Base-by-base conservation (phyloP, 2,888 invertebrate species). In the Dasysyrphus tricinctus region DNA sequence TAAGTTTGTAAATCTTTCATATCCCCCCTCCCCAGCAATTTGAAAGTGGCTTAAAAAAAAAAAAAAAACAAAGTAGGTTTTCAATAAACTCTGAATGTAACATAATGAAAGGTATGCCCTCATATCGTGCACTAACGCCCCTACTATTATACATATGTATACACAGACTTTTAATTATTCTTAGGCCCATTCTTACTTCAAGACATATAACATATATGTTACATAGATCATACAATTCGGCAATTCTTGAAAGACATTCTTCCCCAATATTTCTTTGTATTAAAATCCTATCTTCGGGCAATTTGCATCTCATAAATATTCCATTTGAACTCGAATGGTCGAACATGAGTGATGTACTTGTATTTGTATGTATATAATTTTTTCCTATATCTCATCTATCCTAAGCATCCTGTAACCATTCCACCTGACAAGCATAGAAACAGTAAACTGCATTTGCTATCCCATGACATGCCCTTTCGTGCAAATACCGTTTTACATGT, bases 401-500 rank as follows among this genome's bases (percentile, higher is more conserved):
- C 49, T 54, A 24, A 67, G 19, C 47, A 65, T 34, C 14, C 34
- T 34, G 34, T 37, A 29, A 39, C 39, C n/a, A 11, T 47, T n/a
- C 47, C 39, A 72, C 24, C 73, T 19, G 24, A 51, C 59, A 63
- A 49, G 37, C 51, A 56, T 67, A 54, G 29, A 51, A 39, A 51
- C 12, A 47, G 37, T 72, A 51, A 54, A 65, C 56, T 76, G 75
- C 80, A 76, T 76, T 32, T 69, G 54, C 42, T 47, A 37, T 67
- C 61, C 14, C 63, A 56, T 59, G 56, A 59, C 67, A 80, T 59
- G 65, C 61, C 42, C 56, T 57, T 65, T 16, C 37, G 37, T 59
- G 5, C 69, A 49, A 47, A 49, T 42, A 76, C 76, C 70, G 49
- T 77, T 67, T 81, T 77, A 76, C 81, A 81, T 81, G 77, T 61